These are phyloP conservation scores for Euglossa dilemma DNA, from an alignment of 1,140 invertebrate species.

Conservation along the genomic window DNA sequence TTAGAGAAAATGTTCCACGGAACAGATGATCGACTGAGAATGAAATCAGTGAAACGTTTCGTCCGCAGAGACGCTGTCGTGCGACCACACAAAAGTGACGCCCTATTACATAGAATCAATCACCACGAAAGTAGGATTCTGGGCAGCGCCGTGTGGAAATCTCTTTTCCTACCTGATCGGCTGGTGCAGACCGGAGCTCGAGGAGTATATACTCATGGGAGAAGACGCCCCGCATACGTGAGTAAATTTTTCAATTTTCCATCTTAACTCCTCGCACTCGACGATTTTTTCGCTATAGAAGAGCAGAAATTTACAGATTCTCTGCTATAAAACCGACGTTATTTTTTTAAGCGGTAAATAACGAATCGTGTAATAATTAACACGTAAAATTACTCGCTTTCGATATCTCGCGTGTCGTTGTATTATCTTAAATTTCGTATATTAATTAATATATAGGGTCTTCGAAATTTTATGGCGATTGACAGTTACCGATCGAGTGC, in stretches of 20 bases:
- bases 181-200: constrained; percentile 89
- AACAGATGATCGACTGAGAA: constrained; percentile 29
- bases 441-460: too few relatives aligned
- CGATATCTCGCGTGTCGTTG: too few relatives aligned
- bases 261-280: too few relatives aligned
- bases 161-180: constrained; percentile 91
- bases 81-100: constrained; percentile 94
- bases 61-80: constrained; percentile 89
- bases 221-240: constrained; percentile 89
- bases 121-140: constrained; percentile 89
- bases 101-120: constrained; percentile 94
- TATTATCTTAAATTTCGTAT: too few relatives aligned
- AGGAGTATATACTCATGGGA: constrained; percentile 92
- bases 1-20: neutral
- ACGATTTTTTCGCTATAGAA: too few relatives aligned
- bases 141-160: constrained; percentile 91
- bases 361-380: too few relatives aligned
- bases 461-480: too few relatives aligned
- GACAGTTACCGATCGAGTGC: too few relatives aligned
- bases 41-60: constrained; percentile 38
- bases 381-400: too few relatives aligned
- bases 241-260: constrained; percentile 70
- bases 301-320: too few relatives aligned
- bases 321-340: too few relatives aligned
- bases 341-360: too few relatives aligned